phyloP scores from a whole-genome alignment of 2,888 invertebrate species.

The Labia minor region DNA sequence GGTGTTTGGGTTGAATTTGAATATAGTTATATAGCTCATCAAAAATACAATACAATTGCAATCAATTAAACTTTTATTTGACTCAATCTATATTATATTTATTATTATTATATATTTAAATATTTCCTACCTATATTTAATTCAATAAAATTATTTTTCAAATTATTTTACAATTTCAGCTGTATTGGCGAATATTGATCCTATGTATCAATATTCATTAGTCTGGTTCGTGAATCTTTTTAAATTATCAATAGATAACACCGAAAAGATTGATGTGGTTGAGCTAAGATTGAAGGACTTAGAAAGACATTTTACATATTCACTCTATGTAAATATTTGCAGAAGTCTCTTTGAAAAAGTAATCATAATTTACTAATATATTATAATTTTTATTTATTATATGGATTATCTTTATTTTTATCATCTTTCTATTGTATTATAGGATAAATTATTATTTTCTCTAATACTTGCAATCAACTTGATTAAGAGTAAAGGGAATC shows the following conservation, averaged over 20 bases:
- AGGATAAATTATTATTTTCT: slow-evolving; percentile 86
- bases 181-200: slow-evolving; percentile 82
- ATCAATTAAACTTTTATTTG: too few species aligned
- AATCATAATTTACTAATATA: too few species aligned
- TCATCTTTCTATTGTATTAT: slow-evolving; percentile 26
- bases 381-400: slow-evolving; percentile 19
- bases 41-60: too few species aligned
- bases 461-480: slow-evolving; percentile 62
- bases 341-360: slow-evolving; percentile 88
- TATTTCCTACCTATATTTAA: too few species aligned
- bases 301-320: slow-evolving; percentile 73
- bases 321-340: slow-evolving; percentile 81
- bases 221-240: slow-evolving; percentile 89
- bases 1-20: too few species aligned
- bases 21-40: too few species aligned
- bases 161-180: slow-evolving; percentile 46
- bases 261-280: slow-evolving; percentile 74
- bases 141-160: too few species aligned
- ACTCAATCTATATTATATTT: too few species aligned
- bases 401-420: slow-evolving; percentile 25
- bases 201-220: slow-evolving; percentile 95
- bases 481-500: slow-evolving; percentile 46
- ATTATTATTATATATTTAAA: too few species aligned
- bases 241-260: slow-evolving; percentile 73
- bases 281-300: slow-evolving; percentile 60